These are phyloP conservation scores for Anabas testudineus DNA, from an alignment of 2,797 vertebrate species.

Conservation along the genomic window DNA sequence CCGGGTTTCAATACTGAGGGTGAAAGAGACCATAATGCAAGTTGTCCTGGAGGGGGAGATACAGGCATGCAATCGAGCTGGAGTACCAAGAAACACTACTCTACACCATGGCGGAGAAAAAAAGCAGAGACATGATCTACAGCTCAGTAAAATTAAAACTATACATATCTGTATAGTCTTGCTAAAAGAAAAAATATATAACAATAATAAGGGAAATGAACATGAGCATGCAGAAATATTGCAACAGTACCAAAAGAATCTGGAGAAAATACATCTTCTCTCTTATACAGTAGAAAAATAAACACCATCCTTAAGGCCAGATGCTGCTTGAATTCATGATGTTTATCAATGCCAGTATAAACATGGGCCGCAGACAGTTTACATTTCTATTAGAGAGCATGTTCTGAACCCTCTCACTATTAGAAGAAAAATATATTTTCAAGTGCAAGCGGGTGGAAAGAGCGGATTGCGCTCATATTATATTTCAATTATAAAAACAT, in stretches of 20 bases:
- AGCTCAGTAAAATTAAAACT: constrained; percentile 29
- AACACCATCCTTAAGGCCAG: constrained; percentile 76
- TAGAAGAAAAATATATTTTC: constrained; percentile 66
- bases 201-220: constrained; percentile 38
- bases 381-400: constrained; percentile 76
- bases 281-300: constrained; percentile 76
- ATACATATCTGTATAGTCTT: constrained; percentile 2
- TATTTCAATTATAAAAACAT: constrained; percentile 55
- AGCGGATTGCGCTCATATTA: constrained; percentile 42
- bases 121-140: constrained; percentile 49
- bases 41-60: constrained; percentile 88
- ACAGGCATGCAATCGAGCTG: constrained; percentile 81
- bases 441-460: constrained; percentile 49
- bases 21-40: constrained; percentile 74
- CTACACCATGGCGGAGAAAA: constrained; percentile 22
- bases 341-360: constrained; percentile 78
- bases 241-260: constrained; percentile 44
- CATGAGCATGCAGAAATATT: constrained; percentile 44
- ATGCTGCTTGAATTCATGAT: constrained; percentile 77
- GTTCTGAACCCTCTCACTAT: constrained; percentile 67
- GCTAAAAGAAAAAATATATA: constrained; percentile 12
- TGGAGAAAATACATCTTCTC: constrained; percentile 60
- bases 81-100: constrained; percentile 54
- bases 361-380: constrained; percentile 76
- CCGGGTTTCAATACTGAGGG: constrained; percentile 52